Evolutionary conservation across 2,888 invertebrate species (phyloP).

Genomic region (Miltochrista miniata): DNA sequence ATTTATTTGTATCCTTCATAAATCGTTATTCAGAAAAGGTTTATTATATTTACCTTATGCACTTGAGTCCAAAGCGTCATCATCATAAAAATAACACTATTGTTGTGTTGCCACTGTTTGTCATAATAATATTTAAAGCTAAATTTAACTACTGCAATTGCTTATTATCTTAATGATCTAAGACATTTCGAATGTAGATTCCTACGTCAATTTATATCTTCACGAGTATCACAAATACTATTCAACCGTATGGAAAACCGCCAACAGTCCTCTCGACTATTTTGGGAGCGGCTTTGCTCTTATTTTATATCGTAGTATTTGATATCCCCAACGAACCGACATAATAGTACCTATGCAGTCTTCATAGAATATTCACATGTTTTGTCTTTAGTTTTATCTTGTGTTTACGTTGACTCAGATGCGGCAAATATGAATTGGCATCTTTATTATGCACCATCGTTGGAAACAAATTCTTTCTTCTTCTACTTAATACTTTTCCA

Average conservation of each 20-base stretch:
- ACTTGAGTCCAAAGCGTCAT: too few relatives aligned
- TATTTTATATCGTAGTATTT: constrained; percentile 44
- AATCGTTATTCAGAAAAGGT: too few relatives aligned
- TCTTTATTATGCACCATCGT: too few relatives aligned
- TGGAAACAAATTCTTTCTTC: too few relatives aligned
- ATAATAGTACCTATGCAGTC: constrained; percentile 17
- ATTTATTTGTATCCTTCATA: too few relatives aligned
- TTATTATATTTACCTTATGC: too few relatives aligned
- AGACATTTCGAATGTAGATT: constrained; percentile 19
- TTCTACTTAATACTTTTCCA: too few relatives aligned
- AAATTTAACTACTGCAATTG: constrained; percentile 16
- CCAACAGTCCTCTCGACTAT: constrained; percentile 47
- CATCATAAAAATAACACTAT: too few relatives aligned
- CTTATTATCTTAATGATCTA: constrained; percentile 10
- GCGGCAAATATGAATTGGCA: too few relatives aligned
- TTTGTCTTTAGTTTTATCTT: constrained; percentile 12
- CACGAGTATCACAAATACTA: constrained; percentile 28
- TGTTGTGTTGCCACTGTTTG: not conserved
- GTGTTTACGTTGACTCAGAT: too few relatives aligned
- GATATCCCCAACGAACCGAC: constrained; percentile 15
- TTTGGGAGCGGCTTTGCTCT: constrained; percentile 42
- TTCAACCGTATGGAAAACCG: constrained; percentile 45
- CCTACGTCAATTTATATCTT: constrained; percentile 25
- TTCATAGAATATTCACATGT: too few relatives aligned
- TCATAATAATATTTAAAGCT: constrained; percentile 8